Percentiles rank a stretch among this genome's conserved stretches.
Evolutionary conservation across 2,888 invertebrate species (phyloP).

Genomic region (Catocala sponsa): DNA sequence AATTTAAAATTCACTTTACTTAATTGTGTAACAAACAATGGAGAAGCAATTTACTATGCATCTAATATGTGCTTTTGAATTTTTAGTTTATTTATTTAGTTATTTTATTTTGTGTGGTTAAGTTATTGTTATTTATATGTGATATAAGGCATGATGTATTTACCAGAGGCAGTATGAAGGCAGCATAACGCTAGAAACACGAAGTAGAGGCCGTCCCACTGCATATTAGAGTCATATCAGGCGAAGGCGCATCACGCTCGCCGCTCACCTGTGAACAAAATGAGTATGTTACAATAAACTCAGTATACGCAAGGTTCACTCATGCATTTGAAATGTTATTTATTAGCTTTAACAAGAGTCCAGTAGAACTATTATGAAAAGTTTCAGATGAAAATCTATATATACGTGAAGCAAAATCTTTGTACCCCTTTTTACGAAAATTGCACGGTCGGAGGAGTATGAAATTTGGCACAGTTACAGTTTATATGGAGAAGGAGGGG

Average conservation of each 20-base stretch:
- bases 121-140: background rate
- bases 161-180: slow-evolving; percentile 82
- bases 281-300: slow-evolving; percentile 11
- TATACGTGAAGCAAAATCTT: too few relatives aligned
- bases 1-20: slow-evolving; percentile 6
- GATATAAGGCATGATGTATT: slow-evolving; percentile 30
- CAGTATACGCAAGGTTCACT: too few relatives aligned
- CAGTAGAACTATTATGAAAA: too few relatives aligned
- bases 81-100: slow-evolving; percentile 10
- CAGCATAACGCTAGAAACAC: slow-evolving; percentile 84
- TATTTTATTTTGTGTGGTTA: background rate
- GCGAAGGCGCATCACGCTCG: slow-evolving; percentile 74
- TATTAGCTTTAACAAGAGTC: too few relatives aligned
- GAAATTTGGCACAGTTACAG: too few relatives aligned
- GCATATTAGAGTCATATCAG: slow-evolving; percentile 86
- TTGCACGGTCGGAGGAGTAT: too few relatives aligned
- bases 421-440: too few relatives aligned
- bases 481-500: too few relatives aligned
- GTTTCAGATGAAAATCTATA: too few relatives aligned
- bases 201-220: slow-evolving; percentile 82
- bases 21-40: slow-evolving; percentile 6
- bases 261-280: slow-evolving; percentile 67
- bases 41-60: slow-evolving; percentile 10
- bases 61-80: slow-evolving; percentile 15
- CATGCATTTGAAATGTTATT: too few relatives aligned